Evolutionary conservation across 2,797 vertebrate genomes (phyloP).

Genomic region (Sciurus carolinensis): DNA sequence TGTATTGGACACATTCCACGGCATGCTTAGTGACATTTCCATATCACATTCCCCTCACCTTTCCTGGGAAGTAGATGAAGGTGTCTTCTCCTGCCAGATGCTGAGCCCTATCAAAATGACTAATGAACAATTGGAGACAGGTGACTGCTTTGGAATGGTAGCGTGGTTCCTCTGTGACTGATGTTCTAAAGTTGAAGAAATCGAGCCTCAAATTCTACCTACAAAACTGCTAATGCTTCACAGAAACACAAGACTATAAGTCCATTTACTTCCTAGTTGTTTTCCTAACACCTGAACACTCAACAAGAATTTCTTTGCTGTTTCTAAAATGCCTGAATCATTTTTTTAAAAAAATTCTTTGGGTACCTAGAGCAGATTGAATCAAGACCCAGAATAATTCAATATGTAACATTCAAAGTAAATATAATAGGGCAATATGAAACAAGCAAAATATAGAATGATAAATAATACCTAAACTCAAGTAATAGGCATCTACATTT

Average conservation of each 20-base stretch:
- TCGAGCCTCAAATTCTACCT: neutral
- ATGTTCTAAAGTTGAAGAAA: constrained; percentile 39
- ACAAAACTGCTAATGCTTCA: neutral
- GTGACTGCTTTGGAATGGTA: neutral
- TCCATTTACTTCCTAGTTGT: neutral
- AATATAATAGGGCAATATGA: neutral
- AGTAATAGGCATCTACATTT: neutral
- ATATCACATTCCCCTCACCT: neutral
- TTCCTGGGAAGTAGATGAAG: constrained; percentile 26
- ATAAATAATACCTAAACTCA: neutral
- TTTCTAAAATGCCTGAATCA: neutral
- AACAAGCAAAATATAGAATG: neutral
- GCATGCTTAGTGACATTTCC: neutral
- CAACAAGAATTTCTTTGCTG: neutral
- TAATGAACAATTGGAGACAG: neutral
- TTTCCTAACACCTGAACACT: neutral
- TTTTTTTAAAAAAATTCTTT: neutral
- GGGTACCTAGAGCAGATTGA: neutral
- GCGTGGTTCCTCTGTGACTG: neutral
- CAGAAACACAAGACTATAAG: neutral
- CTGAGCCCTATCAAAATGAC: neutral
- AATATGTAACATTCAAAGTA: neutral
- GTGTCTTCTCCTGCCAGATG: neutral
- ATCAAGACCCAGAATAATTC: neutral
- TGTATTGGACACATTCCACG: neutral